These are phyloP conservation scores for Tenodera sinensis DNA, from an alignment of 2,888 invertebrate genomes.

Conservation along the genomic window DNA sequence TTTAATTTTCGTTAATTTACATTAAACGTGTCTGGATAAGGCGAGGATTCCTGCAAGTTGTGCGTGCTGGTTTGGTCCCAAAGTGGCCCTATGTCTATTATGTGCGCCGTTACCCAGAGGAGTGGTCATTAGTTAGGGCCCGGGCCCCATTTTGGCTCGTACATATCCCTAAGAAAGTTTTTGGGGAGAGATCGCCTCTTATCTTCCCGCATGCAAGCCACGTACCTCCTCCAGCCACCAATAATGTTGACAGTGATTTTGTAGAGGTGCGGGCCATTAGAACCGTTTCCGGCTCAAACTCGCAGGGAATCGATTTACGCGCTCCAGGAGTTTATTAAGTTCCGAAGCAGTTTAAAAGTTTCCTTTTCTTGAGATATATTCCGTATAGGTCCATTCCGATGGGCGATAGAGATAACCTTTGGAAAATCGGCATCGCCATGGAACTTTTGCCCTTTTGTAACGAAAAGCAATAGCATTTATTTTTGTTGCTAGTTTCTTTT, in stretches of 20 bases:
- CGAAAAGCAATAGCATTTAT: background rate
- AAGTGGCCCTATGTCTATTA: background rate
- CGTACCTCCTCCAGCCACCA: background rate
- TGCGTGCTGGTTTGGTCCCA: background rate
- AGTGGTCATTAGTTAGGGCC: slow-evolving; percentile 7
- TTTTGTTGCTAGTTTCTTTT: background rate
- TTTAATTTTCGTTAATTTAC: background rate
- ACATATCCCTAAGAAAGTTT: slow-evolving; percentile 1
- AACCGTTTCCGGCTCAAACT: background rate
- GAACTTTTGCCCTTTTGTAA: background rate
- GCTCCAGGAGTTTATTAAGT: background rate
- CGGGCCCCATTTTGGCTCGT: slow-evolving; percentile 1
- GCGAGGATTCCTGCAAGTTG: background rate
- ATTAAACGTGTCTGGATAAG: background rate
- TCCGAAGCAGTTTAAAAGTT: background rate
- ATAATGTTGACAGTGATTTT: background rate
- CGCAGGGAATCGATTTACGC: background rate
- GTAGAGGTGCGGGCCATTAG: background rate
- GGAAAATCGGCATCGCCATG: background rate
- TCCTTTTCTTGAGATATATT: background rate
- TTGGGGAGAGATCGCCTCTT: background rate
- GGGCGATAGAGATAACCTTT: background rate
- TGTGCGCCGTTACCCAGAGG: background rate
- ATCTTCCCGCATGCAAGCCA: background rate
- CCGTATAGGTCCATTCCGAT: background rate